phyloP scores from a whole-genome alignment of 2,797 vertebrate species.

The Pipistrellus pygmaeus region DNA sequence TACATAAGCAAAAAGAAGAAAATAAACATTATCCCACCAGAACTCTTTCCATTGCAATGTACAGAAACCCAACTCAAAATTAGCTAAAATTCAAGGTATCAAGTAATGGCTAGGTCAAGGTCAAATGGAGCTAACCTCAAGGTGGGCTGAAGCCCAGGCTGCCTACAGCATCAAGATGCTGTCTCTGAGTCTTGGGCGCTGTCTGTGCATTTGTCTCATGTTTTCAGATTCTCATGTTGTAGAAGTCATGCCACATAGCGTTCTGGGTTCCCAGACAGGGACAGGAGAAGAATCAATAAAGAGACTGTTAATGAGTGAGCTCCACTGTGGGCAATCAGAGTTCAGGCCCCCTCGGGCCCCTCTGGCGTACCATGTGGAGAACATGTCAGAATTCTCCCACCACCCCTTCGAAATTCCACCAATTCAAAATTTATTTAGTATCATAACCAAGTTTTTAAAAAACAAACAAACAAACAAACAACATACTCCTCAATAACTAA shows the following conservation, averaged over 20 bases:
- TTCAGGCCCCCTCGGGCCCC: background rate
- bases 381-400: background rate
- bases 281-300: background rate
- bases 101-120: background rate
- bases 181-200: background rate
- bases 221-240: background rate
- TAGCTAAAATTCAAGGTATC: background rate
- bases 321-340: background rate
- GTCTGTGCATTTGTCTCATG: background rate
- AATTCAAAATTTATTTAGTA: background rate
- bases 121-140: background rate
- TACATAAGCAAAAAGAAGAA: conserved; percentile 25
- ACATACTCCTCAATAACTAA: background rate
- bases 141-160: background rate
- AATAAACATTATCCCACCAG: background rate
- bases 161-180: background rate
- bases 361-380: background rate
- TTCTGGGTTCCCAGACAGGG: background rate
- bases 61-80: conserved; percentile 41
- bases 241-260: background rate
- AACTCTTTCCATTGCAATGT: background rate
- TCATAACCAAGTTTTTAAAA: background rate
- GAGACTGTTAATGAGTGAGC: background rate
- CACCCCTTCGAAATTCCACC: background rate
- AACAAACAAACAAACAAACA: background rate